These are phyloP conservation scores for Leistus spinibarbis DNA, from an alignment of 2,888 invertebrate species.

Conservation along the genomic window DNA sequence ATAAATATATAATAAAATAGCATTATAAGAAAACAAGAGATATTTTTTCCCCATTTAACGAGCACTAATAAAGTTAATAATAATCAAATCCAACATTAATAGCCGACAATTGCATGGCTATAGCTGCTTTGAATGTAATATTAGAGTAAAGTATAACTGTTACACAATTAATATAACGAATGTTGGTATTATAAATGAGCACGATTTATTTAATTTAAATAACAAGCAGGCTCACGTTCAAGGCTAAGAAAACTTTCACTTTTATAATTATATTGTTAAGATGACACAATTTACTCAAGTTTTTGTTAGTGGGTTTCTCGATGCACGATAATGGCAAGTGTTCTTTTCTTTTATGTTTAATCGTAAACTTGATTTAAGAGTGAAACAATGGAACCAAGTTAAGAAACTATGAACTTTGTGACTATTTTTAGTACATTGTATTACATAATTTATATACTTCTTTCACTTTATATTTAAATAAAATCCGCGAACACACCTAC, in stretches of 20 bases:
- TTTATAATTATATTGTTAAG: background rate
- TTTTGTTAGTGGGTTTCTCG: background rate
- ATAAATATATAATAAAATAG: background rate
- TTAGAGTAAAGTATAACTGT: background rate
- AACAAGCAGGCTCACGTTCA: background rate
- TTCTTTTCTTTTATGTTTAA: background rate
- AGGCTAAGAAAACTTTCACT: slow-evolving; percentile 4
- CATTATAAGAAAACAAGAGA: background rate
- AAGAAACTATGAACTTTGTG: too few species aligned
- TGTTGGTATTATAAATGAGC: background rate
- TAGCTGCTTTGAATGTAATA: background rate
- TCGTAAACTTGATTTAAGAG: background rate
- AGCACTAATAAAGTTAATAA: background rate
- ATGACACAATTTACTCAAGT: slow-evolving; percentile 1
- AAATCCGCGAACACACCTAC: too few species aligned
- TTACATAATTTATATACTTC: too few species aligned
- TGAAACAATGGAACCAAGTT: background rate
- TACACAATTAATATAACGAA: background rate
- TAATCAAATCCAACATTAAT: background rate
- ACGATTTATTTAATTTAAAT: background rate
- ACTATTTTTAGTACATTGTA: too few species aligned
- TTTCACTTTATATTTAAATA: too few species aligned
- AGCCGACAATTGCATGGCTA: background rate
- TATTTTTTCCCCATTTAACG: background rate
- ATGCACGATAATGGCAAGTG: background rate